phyloP scores from a whole-genome alignment of 2,888 invertebrate species.

The Microctonus aethiopoides region DNA sequence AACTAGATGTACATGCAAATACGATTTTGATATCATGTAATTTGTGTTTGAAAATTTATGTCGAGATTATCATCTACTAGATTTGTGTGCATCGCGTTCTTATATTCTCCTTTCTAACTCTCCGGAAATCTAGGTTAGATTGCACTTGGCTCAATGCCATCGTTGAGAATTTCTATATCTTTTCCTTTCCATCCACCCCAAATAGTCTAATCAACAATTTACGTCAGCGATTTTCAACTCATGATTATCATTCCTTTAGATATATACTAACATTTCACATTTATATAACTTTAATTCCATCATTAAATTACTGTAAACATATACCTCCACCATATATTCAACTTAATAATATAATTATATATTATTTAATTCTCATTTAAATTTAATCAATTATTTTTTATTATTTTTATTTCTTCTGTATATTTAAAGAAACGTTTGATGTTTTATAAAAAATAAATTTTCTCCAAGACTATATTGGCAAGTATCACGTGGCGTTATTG shows the following conservation, averaged over 20 bases:
- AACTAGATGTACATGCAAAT: not conserved
- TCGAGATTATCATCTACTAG: not conserved
- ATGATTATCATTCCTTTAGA: not conserved
- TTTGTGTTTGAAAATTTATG: not conserved
- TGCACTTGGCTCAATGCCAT: not conserved
- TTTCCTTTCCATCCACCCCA: not conserved
- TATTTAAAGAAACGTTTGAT: not conserved
- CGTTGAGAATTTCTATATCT: not conserved
- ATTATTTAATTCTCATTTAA: too few species aligned
- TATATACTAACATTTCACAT: not conserved
- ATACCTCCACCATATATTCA: not conserved
- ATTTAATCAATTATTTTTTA: not conserved
- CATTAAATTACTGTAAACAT: not conserved
- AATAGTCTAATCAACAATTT: constrained; percentile 13
- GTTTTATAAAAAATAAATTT: not conserved
- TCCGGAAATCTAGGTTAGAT: constrained; percentile 7
- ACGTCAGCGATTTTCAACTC: constrained; percentile 3
- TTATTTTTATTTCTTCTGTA: not conserved
- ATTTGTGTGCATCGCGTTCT: not conserved
- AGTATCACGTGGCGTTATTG: not conserved
- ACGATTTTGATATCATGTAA: not conserved
- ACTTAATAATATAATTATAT: not conserved
- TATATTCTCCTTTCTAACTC: not conserved
- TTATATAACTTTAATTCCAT: constrained; percentile 3
- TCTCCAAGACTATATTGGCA: not conserved